These are phyloP conservation scores for Pimephales promelas DNA, from an alignment of 2,113 vertebrate species.

Conservation along the genomic window DNA sequence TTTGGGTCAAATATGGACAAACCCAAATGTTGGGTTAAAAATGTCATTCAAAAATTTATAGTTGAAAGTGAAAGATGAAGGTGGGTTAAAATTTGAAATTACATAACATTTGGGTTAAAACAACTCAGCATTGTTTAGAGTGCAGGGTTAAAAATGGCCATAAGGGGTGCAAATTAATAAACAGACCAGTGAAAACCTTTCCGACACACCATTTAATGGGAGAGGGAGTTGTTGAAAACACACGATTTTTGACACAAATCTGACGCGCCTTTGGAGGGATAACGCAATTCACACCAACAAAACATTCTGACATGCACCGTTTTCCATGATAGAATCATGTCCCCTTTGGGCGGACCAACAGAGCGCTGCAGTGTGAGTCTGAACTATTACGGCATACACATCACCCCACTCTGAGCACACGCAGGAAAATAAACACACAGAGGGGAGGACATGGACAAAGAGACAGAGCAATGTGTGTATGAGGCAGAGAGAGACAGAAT, in stretches of 20 bases:
- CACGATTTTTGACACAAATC: conserved; percentile 57
- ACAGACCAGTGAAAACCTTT: neutral
- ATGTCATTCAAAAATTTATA: too few relatives aligned
- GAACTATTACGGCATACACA: conserved; percentile 59
- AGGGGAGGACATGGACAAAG: neutral
- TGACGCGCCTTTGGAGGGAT: conserved; percentile 53
- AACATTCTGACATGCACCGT: conserved; percentile 41
- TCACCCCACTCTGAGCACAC: conserved; percentile 61
- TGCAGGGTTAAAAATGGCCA: neutral
- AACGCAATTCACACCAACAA: conserved; percentile 39
- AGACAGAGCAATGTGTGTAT: neutral
- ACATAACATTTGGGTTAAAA: too few relatives aligned
- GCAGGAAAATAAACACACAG: conserved; percentile 17
- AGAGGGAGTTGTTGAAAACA: conserved; percentile 9
- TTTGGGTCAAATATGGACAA: too few relatives aligned
- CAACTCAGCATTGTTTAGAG: too few relatives aligned
- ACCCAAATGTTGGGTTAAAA: too few relatives aligned
- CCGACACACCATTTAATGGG: neutral
- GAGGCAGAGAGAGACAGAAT: neutral
- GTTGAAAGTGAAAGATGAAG: too few relatives aligned
- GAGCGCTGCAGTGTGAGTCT: conserved; percentile 43
- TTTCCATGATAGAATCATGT: conserved; percentile 69
- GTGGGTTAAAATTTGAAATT: too few relatives aligned
- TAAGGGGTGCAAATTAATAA: neutral
- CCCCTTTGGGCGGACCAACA: conserved; percentile 58